Percentiles rank a stretch among this genome's conserved stretches.
phyloP scores from a whole-genome alignment of 64 coral and sea anemone species.

The Pocillopora verrucosa region DNA sequence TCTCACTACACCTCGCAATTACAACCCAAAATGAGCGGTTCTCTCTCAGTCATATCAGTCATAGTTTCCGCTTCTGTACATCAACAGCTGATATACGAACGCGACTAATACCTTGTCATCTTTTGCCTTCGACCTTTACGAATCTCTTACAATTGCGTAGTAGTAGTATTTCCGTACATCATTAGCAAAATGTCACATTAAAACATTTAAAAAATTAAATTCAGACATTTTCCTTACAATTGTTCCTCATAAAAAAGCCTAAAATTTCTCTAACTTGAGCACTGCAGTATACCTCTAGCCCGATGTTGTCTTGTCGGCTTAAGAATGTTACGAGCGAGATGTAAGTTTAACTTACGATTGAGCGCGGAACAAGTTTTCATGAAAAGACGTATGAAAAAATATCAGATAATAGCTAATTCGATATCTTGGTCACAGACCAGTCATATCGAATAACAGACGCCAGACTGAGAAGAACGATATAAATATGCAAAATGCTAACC shows the following conservation, averaged over 20 bases:
- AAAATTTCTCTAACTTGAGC: neutral
- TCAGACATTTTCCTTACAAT: neutral
- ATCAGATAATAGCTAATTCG: constrained; percentile 22
- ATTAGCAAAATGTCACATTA: neutral
- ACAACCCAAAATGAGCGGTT: neutral
- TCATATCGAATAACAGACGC: constrained; percentile 4
- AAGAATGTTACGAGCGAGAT: neutral
- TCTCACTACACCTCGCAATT: neutral
- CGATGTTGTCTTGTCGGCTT: too few species aligned
- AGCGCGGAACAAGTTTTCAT: neutral
- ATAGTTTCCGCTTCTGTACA: neutral
- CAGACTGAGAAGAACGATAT: constrained; percentile 10
- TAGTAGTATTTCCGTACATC: neutral
- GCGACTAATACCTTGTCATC: neutral
- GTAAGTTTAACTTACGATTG: neutral
- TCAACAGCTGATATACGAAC: neutral
- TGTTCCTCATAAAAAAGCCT: neutral
- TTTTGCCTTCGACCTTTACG: neutral
- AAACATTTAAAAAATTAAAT: neutral
- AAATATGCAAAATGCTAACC: constrained; percentile 11
- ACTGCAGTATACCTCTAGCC: neutral
- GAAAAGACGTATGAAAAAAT: constrained; percentile 33
- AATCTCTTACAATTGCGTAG: neutral
- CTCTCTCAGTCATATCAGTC: neutral
- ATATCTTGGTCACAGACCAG: constrained; percentile 40